Conservation (phyloP, 2,797 vertebrate genomes). For the Graptemys geographica region DNA sequence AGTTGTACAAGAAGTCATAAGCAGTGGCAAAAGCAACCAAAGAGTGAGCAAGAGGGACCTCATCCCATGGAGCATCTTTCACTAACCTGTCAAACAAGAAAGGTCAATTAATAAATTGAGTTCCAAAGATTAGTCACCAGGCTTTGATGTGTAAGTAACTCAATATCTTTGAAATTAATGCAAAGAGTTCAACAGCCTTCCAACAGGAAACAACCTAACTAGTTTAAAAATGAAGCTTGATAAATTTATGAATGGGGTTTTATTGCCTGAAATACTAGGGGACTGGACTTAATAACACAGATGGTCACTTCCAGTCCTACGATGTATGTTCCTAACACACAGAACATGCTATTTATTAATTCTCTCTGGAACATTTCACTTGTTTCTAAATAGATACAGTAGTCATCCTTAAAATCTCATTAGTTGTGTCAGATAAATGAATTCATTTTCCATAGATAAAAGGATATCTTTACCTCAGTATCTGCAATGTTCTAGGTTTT, state of each 20-base stretch:
- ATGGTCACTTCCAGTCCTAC: neutral
- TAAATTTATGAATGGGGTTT: neutral
- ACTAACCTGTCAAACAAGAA: slow-evolving; percentile 89
- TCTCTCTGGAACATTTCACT: neutral
- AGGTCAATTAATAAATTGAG: slow-evolving; percentile 19
- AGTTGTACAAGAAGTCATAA: slow-evolving; percentile 95
- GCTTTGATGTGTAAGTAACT: neutral
- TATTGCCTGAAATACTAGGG: neutral
- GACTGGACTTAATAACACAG: neutral
- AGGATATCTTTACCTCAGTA: neutral
- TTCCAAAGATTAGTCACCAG: neutral
- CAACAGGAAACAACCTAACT: neutral
- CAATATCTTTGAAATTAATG: neutral
- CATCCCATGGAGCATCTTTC: slow-evolving; percentile 97
- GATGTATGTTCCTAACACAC: neutral
- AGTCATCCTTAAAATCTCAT: neutral
- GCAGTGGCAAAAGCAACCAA: slow-evolving; percentile 97
- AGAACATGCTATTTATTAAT: neutral
- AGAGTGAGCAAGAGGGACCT: slow-evolving; percentile 97
- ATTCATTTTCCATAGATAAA: neutral
- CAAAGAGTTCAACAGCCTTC: neutral
- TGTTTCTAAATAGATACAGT: neutral
- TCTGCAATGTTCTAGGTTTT: neutral
- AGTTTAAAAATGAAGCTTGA: neutral
- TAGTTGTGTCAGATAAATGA: neutral